Conservation (phyloP, 1,140 invertebrate genomes). For the Calycopis cecrops region DNA sequence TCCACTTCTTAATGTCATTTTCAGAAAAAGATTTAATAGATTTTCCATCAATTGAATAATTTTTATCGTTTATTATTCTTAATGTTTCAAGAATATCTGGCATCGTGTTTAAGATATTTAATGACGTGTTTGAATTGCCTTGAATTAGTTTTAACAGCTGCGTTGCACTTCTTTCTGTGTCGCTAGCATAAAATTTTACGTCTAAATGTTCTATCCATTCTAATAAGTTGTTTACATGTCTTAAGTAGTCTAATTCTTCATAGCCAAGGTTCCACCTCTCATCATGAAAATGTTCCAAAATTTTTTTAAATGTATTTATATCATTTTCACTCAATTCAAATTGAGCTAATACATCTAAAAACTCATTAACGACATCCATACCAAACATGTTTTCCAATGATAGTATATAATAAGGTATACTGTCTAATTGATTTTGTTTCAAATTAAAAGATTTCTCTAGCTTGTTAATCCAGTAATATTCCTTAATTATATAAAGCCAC, state of each 20-base stretch:
- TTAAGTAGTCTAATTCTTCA: conserved; percentile 8
- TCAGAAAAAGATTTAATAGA: background rate
- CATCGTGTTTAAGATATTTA: conserved; percentile 1
- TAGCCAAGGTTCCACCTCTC: conserved; percentile 15
- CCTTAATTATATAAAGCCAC: conserved; percentile 17
- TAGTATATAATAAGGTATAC: conserved; percentile 12
- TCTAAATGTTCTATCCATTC: conserved; percentile 11
- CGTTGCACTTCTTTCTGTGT: conserved; percentile 3
- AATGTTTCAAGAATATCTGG: background rate
- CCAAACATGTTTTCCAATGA: conserved; percentile 17
- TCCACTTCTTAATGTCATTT: conserved; percentile 14
- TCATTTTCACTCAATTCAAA: background rate
- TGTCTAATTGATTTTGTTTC: conserved; percentile 1
- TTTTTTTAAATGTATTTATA: background rate
- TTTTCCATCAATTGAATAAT: conserved; percentile 5
- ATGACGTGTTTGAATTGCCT: conserved; percentile 14
- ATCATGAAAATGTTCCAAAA: conserved; percentile 13
- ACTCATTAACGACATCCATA: conserved; percentile 1
- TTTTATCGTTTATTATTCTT: background rate
- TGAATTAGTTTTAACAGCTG: conserved; percentile 9
- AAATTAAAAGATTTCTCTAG: conserved; percentile 9
- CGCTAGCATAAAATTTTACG: conserved; percentile 1
- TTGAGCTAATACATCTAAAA: conserved; percentile 12
- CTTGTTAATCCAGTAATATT: conserved; percentile 14
- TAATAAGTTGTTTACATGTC: background rate